These are phyloP conservation scores for Cremastinae sp. DNA, from an alignment of 2,888 invertebrate species.

Conservation along the genomic window DNA sequence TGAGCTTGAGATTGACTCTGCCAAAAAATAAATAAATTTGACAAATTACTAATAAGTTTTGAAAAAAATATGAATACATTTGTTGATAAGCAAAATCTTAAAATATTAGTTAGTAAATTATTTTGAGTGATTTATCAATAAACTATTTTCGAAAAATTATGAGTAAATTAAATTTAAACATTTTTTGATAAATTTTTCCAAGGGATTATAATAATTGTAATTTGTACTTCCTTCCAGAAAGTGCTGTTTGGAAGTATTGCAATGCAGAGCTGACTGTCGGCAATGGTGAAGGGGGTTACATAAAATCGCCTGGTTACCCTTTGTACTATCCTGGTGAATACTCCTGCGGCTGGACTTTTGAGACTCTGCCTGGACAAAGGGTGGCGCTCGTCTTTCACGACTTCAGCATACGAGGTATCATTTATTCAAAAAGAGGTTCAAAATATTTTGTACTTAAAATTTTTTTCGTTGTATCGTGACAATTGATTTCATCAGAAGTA, in stretches of 20 bases:
- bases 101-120: too few species aligned
- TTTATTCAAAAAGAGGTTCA: background rate
- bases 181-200: background rate
- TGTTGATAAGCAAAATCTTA: too few species aligned
- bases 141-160: too few species aligned
- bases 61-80: too few species aligned
- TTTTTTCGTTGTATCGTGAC: too few species aligned
- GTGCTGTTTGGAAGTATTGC: conserved; percentile 80
- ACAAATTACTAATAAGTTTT: too few species aligned
- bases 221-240: too few species aligned
- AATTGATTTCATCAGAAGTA: too few species aligned
- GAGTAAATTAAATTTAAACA: background rate
- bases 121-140: too few species aligned
- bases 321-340: conserved; percentile 86
- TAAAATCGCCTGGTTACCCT: conserved; percentile 86
- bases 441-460: too few species aligned
- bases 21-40: background rate
- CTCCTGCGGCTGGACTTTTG: conserved; percentile 86
- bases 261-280: conserved; percentile 80
- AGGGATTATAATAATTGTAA: too few species aligned
- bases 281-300: conserved; percentile 74
- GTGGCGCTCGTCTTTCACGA: conserved; percentile 86
- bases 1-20: background rate
- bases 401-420: conserved; percentile 86
- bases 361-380: conserved; percentile 84